Base-by-base conservation (phyloP, 1,140 invertebrate species). In the Sitobion miscanthi region DNA sequence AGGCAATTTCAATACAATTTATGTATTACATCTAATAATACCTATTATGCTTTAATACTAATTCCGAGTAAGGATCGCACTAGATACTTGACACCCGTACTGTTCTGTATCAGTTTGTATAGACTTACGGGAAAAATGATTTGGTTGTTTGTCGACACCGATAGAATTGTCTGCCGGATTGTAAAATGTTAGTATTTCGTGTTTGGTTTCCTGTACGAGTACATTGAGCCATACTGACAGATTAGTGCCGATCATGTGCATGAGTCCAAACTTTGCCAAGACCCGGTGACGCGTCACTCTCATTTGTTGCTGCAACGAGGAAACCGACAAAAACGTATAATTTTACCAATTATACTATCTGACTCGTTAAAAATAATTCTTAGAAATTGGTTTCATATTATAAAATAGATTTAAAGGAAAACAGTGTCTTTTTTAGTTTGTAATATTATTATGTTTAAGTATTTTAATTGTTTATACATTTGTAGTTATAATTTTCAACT, bases 231-330 rank as follows among this genome's bases (percentile, higher is more conserved):
- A 99, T 4, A 99, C 98, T 35, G 98, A 98, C 69, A 99, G 95
- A 95, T 99, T 99, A 1, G 98, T 99, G 35, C 98, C 98, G 93
- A 99, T 98, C 98, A 99, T 98, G 95, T 99, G 98, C 98, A 99
- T 99, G 52, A 99, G 95, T 2, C 98, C 98, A 94, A 99, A 98
- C 93, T 98, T 96, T 0, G 98, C 98, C 35, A 98, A 96, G 82
- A 98, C 96, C 95, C 97, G 97, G 95, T 98, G 97, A 93, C 97
- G 97, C 95, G 98, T 98, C 5, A 98, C 97, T 95, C 97, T 97
- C 96, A 98, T 98, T 97, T 98, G 97, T 96, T 96, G 95, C 94
- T 95, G 93, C 95, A 96, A 94, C 23, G 35, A 54, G 20, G 14
- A 42, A 85, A 45, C 11, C 25, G 14, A 69, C 30, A 5, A 69